Conservation (phyloP, 2,113 vertebrate genomes). For the Alethe castanea region DNA sequence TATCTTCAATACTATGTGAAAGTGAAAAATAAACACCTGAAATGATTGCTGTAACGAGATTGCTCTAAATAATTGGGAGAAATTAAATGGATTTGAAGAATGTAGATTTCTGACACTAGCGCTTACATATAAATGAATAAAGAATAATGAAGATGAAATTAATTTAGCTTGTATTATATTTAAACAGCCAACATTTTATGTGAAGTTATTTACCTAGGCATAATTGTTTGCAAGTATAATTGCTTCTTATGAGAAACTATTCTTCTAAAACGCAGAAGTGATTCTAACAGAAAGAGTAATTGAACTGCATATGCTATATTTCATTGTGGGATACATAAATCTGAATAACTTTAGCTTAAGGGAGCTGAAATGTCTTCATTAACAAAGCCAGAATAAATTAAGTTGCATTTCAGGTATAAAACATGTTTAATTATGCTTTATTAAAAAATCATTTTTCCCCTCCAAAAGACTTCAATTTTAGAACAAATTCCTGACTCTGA, state of each 20-base stretch:
- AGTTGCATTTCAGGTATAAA: not conserved
- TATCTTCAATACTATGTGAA: not conserved
- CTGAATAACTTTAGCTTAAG: not conserved
- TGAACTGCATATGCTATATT: not conserved
- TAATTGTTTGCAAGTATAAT: not conserved
- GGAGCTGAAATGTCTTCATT: not conserved
- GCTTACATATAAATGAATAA: not conserved
- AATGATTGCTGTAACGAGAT: not conserved
- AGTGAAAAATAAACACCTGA: not conserved
- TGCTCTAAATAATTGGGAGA: not conserved
- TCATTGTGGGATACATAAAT: not conserved
- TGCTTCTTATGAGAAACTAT: not conserved
- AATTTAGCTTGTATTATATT: not conserved
- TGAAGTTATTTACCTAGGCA: not conserved
- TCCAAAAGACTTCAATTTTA: not conserved
- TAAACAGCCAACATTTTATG: not conserved
- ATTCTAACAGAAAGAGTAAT: not conserved
- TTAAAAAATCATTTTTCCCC: not conserved
- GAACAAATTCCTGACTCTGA: not conserved
- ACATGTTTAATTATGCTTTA: not conserved
- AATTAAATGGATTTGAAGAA: not conserved
- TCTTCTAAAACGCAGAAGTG: not conserved
- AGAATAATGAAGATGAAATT: not conserved
- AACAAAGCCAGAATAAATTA: not conserved
- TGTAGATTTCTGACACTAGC: not conserved